Conservation (phyloP, 2,113 vertebrate genomes). For the Hippopotamus amphibius region DNA sequence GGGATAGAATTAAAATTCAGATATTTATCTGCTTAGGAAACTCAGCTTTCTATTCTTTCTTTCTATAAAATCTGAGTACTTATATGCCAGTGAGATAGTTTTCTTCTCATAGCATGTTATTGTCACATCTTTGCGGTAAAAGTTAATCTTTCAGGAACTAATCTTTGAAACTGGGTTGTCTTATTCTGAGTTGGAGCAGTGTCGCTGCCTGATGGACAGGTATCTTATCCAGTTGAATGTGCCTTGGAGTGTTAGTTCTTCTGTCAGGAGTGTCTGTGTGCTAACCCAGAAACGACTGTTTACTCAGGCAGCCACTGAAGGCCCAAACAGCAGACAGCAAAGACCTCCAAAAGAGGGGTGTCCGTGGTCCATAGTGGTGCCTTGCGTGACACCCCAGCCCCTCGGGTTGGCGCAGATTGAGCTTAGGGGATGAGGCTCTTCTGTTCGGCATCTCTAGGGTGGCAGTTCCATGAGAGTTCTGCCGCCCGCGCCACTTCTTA, state of each 20-base stretch:
- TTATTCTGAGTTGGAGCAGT: not conserved
- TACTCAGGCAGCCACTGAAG: not conserved
- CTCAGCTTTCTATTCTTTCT: not conserved
- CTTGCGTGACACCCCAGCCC: accelerated
- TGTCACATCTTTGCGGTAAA: not conserved
- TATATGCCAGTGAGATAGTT: not conserved
- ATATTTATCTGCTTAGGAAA: not conserved
- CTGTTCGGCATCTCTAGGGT: not conserved
- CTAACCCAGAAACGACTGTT: not conserved
- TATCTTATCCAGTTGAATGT: no score
- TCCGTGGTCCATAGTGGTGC: accelerated
- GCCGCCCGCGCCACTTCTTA: not conserved
- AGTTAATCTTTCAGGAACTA: not conserved
- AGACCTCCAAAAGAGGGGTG: not conserved
- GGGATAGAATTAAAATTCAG: not conserved
- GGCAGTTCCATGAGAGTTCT: not conserved
- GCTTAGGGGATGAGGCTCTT: not conserved
- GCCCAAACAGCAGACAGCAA: not conserved
- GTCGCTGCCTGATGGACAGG: not conserved
- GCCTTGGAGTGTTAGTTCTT: not conserved
- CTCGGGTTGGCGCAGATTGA: accelerated
- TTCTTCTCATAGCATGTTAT: not conserved
- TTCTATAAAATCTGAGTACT: not conserved
- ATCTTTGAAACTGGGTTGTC: not conserved
- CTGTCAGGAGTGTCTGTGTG: not conserved